These are phyloP conservation scores for Cheilosia vernalis DNA, from an alignment of 2,888 invertebrate genomes.

Conservation along the genomic window DNA sequence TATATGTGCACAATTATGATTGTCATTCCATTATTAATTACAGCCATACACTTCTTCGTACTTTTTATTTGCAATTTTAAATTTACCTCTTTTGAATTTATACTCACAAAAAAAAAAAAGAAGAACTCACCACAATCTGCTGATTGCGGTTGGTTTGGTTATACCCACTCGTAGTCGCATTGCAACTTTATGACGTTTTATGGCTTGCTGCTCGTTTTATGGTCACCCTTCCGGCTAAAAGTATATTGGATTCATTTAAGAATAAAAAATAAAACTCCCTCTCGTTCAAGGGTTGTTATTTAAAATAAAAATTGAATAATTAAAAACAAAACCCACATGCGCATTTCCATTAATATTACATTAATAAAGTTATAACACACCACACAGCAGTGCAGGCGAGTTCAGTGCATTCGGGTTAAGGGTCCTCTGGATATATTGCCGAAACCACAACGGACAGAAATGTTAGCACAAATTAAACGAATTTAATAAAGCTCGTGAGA, in stretches of 20 bases:
- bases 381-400: not conserved
- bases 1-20: not conserved
- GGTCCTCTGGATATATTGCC: not conserved
- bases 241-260: not conserved
- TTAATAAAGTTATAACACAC: not conserved
- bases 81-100: not conserved
- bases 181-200: not conserved
- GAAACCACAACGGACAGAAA: not conserved
- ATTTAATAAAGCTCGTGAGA: not conserved
- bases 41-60: not conserved
- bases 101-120: not conserved
- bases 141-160: constrained; percentile 4
- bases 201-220: not conserved
- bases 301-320: not conserved
- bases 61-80: constrained; percentile 1
- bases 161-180: not conserved
- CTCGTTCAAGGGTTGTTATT: not conserved
- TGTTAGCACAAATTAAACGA: not conserved
- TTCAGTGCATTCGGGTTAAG: not conserved
- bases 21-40: constrained; percentile 6
- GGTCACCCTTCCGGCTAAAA: not conserved
- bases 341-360: not conserved
- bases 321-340: not conserved
- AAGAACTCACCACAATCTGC: not conserved
- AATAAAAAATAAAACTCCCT: not conserved